Percentiles rank a stretch among this genome's conserved stretches.
Evolutionary conservation across 1,140 invertebrate genomes (phyloP).

Genomic region (Octopus sinensis): DNA sequence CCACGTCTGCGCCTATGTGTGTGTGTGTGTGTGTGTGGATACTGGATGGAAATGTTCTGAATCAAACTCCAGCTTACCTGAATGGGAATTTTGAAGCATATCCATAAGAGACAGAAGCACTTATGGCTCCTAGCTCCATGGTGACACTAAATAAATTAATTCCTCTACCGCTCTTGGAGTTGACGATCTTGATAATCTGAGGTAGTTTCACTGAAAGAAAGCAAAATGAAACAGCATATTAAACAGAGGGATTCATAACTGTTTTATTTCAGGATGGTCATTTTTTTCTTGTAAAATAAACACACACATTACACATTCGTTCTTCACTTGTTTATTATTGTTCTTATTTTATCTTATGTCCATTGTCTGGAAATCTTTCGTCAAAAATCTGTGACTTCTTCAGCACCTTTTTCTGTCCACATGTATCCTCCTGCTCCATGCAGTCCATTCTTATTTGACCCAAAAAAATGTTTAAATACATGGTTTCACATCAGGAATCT

Average conservation of each 20-base stretch:
- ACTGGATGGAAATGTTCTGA: neutral
- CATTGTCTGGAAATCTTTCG: no score
- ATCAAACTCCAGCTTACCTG: neutral
- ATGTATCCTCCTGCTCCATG: no score
- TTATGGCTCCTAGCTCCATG: constrained; percentile 3
- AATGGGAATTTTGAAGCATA: constrained; percentile 8
- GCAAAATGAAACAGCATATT: neutral
- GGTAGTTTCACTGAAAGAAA: constrained; percentile 12
- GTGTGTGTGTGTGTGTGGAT: neutral
- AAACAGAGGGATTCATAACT: neutral
- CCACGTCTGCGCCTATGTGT: neutral
- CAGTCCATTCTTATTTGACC: no score
- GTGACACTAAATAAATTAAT: constrained; percentile 3
- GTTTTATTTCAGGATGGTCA: no score
- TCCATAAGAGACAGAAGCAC: neutral
- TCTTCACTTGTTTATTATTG: no score
- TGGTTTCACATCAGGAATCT: no score
- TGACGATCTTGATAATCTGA: neutral
- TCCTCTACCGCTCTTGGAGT: neutral
- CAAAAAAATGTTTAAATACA: no score
- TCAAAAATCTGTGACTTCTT: no score
- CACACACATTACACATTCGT: no score
- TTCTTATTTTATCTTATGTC: no score
- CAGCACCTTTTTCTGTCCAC: no score
- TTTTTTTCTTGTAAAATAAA: no score